Base-by-base conservation (phyloP, 2,888 invertebrate species). In the Drosophila eohydei region DNA sequence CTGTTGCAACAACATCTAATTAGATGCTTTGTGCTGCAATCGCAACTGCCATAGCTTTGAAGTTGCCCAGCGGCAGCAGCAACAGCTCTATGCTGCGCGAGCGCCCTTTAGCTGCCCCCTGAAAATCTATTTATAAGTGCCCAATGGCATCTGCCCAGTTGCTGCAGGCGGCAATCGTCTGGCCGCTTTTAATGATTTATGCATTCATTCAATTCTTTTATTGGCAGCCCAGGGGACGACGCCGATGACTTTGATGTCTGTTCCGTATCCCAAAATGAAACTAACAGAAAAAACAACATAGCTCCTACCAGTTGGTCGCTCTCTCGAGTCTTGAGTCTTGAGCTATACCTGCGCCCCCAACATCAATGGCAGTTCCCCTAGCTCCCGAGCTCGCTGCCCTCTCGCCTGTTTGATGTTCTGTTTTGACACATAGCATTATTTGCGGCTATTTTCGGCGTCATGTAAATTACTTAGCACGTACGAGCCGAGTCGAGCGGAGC, bases 361-460 rank as follows among this genome's bases (percentile, higher is more conserved):
- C 16, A 5, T 3, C 21, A 4, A 11, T 43, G 44, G 34, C 50
- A 21, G 12, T 43, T 40, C 36, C 21, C 65, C 41, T 34, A 36
- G 44, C 16, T 16, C 34, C 32, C 36, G 21, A 38, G 32, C 34
- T 40, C 43, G 61, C 46, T 21, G 30, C n/a, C 11, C 21, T 34
- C 38, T 28, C 51, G 64, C 57, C 62, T 63, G 81, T 89, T 84
- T 89, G 89, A 85, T 89, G 89, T 87, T 87, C 77, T 89, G 89
- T 85, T 85, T 85, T 87, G 84, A 85, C 84, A 85, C 74, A 73
- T 69, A 82, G 65, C 84, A 84, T 87, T 87, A 89, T 84, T 84
- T 70, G 67, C 46, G 80, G 44, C 66, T 89, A 89, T 85, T 87
- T 84, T 84, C 74, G 77, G 84, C 26, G 55, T 38, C 59, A 44